These are phyloP conservation scores for Cheumatopsyche charites DNA, from an alignment of 1,140 invertebrate genomes.

Conservation along the genomic window DNA sequence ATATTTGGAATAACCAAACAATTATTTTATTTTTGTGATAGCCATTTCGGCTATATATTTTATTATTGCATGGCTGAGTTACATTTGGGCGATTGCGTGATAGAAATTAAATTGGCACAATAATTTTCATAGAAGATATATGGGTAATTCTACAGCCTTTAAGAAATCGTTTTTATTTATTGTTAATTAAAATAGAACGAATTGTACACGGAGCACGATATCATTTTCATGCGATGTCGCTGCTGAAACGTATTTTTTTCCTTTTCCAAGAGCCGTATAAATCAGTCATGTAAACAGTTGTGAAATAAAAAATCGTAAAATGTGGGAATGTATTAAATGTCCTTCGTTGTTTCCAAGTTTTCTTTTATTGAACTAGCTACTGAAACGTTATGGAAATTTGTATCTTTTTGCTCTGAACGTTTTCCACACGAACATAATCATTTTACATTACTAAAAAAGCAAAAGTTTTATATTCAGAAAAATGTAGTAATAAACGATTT, in stretches of 20 bases:
- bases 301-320: too few relatives aligned
- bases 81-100: conserved; percentile 25
- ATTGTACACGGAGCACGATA: not conserved
- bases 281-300: too few relatives aligned
- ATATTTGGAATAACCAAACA: conserved; percentile 24
- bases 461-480: too few relatives aligned
- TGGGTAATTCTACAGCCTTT: conserved; percentile 26
- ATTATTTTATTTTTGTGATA: conserved; percentile 26
- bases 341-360: too few relatives aligned
- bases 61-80: conserved; percentile 26
- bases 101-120: conserved; percentile 28
- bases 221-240: conserved; percentile 3
- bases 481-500: too few relatives aligned
- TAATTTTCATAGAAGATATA: conserved; percentile 23
- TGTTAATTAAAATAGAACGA: conserved; percentile 20
- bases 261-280: too few relatives aligned
- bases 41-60: conserved; percentile 23
- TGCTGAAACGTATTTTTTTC: not conserved
- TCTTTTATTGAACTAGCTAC: too few relatives aligned
- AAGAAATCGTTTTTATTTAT: conserved; percentile 24
- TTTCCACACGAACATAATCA: too few relatives aligned
- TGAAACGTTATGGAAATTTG: too few relatives aligned
- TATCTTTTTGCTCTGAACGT: too few relatives aligned
- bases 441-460: too few relatives aligned
- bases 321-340: too few relatives aligned